phyloP scores from a whole-genome alignment of 2,113 vertebrate species.

The Perca schrenkii region DNA sequence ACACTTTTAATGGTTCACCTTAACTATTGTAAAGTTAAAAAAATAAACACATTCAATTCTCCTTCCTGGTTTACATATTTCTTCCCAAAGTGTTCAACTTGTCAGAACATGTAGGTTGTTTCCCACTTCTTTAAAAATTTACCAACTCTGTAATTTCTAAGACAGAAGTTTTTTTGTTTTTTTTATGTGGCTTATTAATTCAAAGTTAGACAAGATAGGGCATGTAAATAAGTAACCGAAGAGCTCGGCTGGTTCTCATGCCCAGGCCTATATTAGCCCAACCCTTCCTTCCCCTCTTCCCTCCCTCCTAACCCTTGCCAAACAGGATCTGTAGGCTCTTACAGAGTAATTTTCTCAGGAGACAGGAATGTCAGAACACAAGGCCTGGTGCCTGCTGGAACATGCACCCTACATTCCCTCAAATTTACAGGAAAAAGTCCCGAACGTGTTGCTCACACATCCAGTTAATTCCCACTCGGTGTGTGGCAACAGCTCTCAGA shows the following conservation, averaged over 20 bases:
- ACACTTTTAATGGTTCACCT: not conserved
- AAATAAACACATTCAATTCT: not conserved
- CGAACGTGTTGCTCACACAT: constrained; percentile 45
- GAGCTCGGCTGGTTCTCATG: constrained; percentile 75
- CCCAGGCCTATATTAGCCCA: constrained; percentile 73
- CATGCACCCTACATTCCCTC: constrained; percentile 75
- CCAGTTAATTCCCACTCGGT: constrained; percentile 47
- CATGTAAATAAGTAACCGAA: constrained; percentile 83
- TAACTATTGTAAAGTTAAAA: not conserved
- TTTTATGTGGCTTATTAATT: constrained; percentile 45
- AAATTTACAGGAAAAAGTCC: constrained; percentile 68
- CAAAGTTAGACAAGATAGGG: constrained; percentile 74
- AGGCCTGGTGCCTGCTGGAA: constrained; percentile 72
- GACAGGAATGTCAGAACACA: constrained; percentile 82
- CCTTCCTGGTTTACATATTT: not conserved
- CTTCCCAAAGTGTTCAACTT: not conserved
- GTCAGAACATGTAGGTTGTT: constrained; percentile 17
- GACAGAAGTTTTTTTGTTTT: constrained; percentile 21
- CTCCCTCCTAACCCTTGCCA: constrained; percentile 81
- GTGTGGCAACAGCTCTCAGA: constrained; percentile 43
- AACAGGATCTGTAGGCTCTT: constrained; percentile 85
- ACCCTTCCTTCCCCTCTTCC: constrained; percentile 72
- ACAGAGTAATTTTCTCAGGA: constrained; percentile 83
- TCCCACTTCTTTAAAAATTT: not conserved
- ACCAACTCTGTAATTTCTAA: constrained; percentile 35